phyloP scores from a whole-genome alignment of 1,140 invertebrate species.

The Aradophagus sp. region DNA sequence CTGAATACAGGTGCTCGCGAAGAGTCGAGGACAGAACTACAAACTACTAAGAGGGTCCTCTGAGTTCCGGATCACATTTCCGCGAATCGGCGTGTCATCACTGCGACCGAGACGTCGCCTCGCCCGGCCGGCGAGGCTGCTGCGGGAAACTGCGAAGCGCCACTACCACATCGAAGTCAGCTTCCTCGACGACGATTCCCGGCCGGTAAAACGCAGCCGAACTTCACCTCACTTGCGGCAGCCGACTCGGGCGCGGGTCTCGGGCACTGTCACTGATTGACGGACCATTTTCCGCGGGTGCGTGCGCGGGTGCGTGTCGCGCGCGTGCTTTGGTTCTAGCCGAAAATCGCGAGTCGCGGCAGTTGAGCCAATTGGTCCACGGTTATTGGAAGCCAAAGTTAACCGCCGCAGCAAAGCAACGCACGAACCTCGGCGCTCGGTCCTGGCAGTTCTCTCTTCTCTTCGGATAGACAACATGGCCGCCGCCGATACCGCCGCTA shows the following conservation, averaged over 20 bases:
- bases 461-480: slow-evolving; percentile 74
- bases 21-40: slow-evolving; percentile 65
- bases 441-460: slow-evolving; percentile 73
- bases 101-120: slow-evolving; percentile 49
- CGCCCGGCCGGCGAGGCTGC: slow-evolving; percentile 55
- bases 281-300: slow-evolving; percentile 25
- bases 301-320: slow-evolving; percentile 1
- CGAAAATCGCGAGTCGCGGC: background rate
- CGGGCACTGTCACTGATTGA: slow-evolving; percentile 55
- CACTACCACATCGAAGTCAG: slow-evolving; percentile 48
- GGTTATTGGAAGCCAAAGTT: slow-evolving; percentile 62
- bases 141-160: slow-evolving; percentile 21
- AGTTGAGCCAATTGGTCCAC: slow-evolving; percentile 14
- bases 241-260: slow-evolving; percentile 9
- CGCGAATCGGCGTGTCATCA: slow-evolving; percentile 64
- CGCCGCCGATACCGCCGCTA: slow-evolving; percentile 66
- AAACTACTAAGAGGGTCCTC: slow-evolving; percentile 69
- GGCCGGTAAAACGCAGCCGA: slow-evolving; percentile 7
- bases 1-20: slow-evolving; percentile 36
- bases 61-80: slow-evolving; percentile 72
- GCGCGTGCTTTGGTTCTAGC: no score
- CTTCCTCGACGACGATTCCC: slow-evolving; percentile 1
- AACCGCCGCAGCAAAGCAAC: slow-evolving; percentile 67
- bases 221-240: slow-evolving; percentile 49
- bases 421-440: slow-evolving; percentile 71